Percentiles rank a stretch among this genome's conserved stretches.
These are phyloP conservation scores for Tachypleus tridentatus DNA, from an alignment of 1,140 invertebrate species.

Conservation along the genomic window DNA sequence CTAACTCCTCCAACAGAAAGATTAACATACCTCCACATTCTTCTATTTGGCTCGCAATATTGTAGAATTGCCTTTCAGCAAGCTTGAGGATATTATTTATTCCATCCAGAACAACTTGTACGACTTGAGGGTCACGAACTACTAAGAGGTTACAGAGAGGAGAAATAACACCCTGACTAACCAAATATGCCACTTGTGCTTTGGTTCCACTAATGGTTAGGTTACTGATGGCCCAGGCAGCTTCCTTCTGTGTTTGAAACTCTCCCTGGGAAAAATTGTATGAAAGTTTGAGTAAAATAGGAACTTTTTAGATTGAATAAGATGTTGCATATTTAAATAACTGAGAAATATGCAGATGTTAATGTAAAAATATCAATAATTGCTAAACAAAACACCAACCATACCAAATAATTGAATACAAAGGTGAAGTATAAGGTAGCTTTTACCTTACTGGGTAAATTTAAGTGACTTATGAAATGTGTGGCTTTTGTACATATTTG, in stretches of 20 bases:
- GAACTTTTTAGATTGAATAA: too few species aligned
- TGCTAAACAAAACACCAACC: too few species aligned
- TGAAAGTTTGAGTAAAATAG: too few species aligned
- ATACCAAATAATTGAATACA: too few species aligned
- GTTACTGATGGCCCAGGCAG: conserved; percentile 98
- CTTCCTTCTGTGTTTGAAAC: conserved; percentile 98
- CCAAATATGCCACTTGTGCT: conserved; percentile 66
- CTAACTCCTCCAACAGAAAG: neutral
- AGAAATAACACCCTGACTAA: conserved; percentile 74
- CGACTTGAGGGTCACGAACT: conserved; percentile 74
- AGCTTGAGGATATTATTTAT: conserved; percentile 83
- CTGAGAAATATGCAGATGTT: too few species aligned
- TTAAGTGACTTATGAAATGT: too few species aligned
- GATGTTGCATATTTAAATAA: too few species aligned
- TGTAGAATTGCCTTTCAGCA: conserved; percentile 54
- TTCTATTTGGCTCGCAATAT: conserved; percentile 67
- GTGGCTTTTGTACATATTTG: too few species aligned
- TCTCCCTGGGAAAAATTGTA: conserved; percentile 54
- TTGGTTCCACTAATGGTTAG: conserved; percentile 91
- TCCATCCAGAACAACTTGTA: conserved; percentile 83
- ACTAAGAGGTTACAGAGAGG: conserved; percentile 75
- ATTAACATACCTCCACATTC: conserved; percentile 58
- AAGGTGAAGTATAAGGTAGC: too few species aligned
- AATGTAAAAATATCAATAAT: too few species aligned
- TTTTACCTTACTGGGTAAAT: too few species aligned